phyloP scores from a whole-genome alignment of 2,888 invertebrate species.

The Poecilobothrus nobilitatus region DNA sequence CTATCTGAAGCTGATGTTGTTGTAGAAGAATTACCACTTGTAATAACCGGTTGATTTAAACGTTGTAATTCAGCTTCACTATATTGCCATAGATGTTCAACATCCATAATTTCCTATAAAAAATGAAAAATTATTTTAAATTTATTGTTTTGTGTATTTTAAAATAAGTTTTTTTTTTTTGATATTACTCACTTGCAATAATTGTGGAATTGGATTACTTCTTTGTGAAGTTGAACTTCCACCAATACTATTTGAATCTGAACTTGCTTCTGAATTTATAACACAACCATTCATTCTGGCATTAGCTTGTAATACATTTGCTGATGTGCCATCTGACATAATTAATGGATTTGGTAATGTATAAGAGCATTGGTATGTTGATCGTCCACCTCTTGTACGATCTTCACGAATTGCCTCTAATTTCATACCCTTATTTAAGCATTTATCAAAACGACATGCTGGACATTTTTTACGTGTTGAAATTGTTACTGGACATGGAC shows the following conservation, averaged over 20 bases:
- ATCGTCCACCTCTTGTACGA: conserved; percentile 87
- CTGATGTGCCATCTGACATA: conserved; percentile 38
- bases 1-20: conserved; percentile 21
- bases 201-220: conserved; percentile 50
- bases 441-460: conserved; percentile 93
- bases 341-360: conserved; percentile 67
- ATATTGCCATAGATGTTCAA: conserved; percentile 92
- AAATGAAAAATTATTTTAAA: conserved; percentile 18
- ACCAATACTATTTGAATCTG: conserved; percentile 22
- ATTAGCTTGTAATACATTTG: conserved; percentile 16
- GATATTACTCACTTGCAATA: conserved; percentile 55
- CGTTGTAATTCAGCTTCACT: conserved; percentile 71
- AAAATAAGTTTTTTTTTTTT: background rate
- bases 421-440: conserved; percentile 93
- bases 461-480: conserved; percentile 94
- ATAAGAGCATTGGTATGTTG: conserved; percentile 92
- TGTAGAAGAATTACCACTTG: conserved; percentile 30
- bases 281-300: conserved; percentile 32
- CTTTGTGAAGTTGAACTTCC: conserved; percentile 3
- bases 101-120: conserved; percentile 85
- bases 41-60: conserved; percentile 47
- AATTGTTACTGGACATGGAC: conserved; percentile 85
- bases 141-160: background rate
- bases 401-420: conserved; percentile 94
- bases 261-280: conserved; percentile 44